Evolutionary conservation across 2,797 vertebrate species (phyloP).

Genomic region (Paratrypauchen microcephalus): DNA sequence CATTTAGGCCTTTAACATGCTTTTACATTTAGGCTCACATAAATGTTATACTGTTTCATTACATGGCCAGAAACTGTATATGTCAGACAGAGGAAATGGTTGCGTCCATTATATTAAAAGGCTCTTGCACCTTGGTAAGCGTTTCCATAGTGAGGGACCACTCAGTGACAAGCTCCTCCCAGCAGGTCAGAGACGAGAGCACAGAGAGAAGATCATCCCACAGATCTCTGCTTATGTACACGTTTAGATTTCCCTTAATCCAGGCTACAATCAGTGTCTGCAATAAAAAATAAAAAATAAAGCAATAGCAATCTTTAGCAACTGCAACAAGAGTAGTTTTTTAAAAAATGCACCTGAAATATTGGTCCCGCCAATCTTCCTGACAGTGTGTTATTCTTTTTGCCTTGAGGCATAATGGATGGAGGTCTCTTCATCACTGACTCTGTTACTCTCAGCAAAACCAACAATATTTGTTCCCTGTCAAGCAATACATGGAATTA

Average conservation of each 20-base stretch:
- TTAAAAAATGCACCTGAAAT: slow-evolving; percentile 83
- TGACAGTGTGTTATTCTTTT: slow-evolving; percentile 91
- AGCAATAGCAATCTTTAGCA: not conserved
- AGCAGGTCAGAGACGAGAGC: slow-evolving; percentile 93
- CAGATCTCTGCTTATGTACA: slow-evolving; percentile 95
- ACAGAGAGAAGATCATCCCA: slow-evolving; percentile 97
- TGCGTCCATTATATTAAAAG: not conserved
- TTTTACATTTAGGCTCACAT: too few relatives aligned
- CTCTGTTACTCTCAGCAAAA: slow-evolving; percentile 95
- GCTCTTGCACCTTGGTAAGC: slow-evolving; percentile 84
- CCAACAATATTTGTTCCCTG: slow-evolving; percentile 96
- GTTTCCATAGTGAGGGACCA: slow-evolving; percentile 99
- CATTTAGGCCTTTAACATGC: not conserved
- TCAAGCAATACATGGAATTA: slow-evolving; percentile 11
- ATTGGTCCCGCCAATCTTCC: slow-evolving; percentile 93
- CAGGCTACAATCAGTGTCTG: slow-evolving; percentile 98
- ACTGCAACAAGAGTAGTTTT: not conserved
- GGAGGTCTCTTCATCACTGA: slow-evolving; percentile 96
- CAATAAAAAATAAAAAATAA: slow-evolving; percentile 10
- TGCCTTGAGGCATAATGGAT: slow-evolving; percentile 91
- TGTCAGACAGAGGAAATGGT: not conserved
- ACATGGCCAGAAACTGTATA: not conserved
- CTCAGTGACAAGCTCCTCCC: slow-evolving; percentile 98
- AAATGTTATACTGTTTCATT: not conserved
- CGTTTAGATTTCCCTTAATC: slow-evolving; percentile 99